Evolutionary conservation across 2,113 vertebrate genomes (phyloP).

Genomic region (Lontra canadensis): DNA sequence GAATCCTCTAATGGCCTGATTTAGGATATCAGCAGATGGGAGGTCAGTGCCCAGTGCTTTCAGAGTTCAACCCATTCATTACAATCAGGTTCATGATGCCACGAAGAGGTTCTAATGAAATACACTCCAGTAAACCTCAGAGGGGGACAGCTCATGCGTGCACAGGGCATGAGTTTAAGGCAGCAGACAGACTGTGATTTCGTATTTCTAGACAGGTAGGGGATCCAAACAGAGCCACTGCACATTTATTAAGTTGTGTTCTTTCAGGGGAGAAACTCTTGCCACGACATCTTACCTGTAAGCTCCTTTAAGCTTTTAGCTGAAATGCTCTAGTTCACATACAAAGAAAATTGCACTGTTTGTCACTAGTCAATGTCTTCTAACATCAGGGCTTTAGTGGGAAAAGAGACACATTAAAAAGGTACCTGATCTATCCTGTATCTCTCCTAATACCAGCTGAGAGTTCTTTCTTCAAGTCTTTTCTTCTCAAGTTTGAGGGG

Average conservation of each 20-base stretch:
- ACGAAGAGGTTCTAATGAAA: slow-evolving; percentile 75
- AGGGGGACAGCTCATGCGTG: slow-evolving; percentile 44
- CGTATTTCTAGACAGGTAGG: slow-evolving; percentile 65
- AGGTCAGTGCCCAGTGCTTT: slow-evolving; percentile 69
- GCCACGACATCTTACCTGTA: slow-evolving; percentile 59
- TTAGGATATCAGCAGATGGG: slow-evolving; percentile 76
- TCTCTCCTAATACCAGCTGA: not conserved
- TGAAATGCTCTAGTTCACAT: slow-evolving; percentile 76
- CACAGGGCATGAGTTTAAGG: slow-evolving; percentile 5
- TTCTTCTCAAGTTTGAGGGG: slow-evolving; percentile 30
- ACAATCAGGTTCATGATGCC: slow-evolving; percentile 70
- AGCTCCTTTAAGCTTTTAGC: slow-evolving; percentile 77
- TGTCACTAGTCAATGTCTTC: slow-evolving; percentile 72
- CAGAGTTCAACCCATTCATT: slow-evolving; percentile 79
- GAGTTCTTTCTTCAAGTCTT: slow-evolving; percentile 15
- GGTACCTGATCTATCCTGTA: slow-evolving; percentile 32
- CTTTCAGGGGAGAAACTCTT: slow-evolving; percentile 69
- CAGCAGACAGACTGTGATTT: slow-evolving; percentile 61
- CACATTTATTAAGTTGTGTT: slow-evolving; percentile 74
- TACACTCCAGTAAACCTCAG: slow-evolving; percentile 63
- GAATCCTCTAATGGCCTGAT: slow-evolving; percentile 75
- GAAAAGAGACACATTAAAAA: slow-evolving; percentile 62
- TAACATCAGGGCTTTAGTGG: slow-evolving; percentile 60
- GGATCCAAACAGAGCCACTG: slow-evolving; percentile 60
- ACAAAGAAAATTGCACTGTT: slow-evolving; percentile 73